Base-by-base conservation (phyloP, 2,888 invertebrate genomes). In the Strigamia crassipes region DNA sequence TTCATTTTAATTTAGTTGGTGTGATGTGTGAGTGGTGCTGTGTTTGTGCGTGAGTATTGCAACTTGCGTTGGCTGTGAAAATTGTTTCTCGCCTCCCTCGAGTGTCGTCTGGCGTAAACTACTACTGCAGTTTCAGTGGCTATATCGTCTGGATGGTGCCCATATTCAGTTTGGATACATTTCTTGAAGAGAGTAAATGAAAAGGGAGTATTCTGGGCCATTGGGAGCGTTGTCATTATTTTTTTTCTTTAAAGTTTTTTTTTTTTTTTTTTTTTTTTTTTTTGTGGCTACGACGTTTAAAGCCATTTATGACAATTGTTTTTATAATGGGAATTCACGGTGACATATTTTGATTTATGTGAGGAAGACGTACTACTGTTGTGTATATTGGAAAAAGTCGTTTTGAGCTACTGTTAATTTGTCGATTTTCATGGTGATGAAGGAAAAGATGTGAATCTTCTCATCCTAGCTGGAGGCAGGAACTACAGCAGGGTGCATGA, bases 1-100 rank as follows among this genome's bases (percentile, higher is more conserved):
- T 61, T 61, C 23, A 18, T 61, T 61, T 61, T 61, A 61, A 61
- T 61, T 61, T 61, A 61, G n/a, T 61, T 61, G 38, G 46, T 46
- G 46, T 46, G 46, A 15, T 38, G 4, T 46, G n/a, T 46, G n/a
- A 13, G 46, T 46, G 46, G 46, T 13, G 46, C 46, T 15, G n/a
- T 46, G 46, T 46, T 46, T n/a, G 46, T 46, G 46, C 46, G 46
- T 46, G 61, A 5, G 23, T 61, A 23, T 61, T 23, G 61, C 61
- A 61, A 61, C 61, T 61, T 23, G 61, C 21, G 18, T 61, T 23
- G 51, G 61, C 61, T 61, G 61, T 23, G 61, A 61, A 61, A 61
- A 61, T 61, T 61, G 61, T 61, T 61, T 61, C 61, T 61, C 61
- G 46, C 12, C 23, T 61, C 61, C 61, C 61, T 61, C 10, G 61